Conservation (phyloP, 2,113 vertebrate species). For the Speoplatyrhinus poulsoni region DNA sequence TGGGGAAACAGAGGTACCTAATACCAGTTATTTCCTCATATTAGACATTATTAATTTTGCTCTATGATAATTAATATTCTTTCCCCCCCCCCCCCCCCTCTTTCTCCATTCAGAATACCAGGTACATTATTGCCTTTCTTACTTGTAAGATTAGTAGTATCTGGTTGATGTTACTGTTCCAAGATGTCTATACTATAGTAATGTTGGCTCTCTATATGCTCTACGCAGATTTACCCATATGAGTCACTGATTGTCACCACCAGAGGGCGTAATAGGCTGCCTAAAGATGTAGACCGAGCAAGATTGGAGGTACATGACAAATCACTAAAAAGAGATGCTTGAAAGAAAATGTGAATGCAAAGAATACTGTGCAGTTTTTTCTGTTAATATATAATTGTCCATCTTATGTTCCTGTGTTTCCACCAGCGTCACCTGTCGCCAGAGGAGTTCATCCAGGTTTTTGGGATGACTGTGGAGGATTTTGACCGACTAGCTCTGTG, state of each 20-base stretch:
- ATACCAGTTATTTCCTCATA: conserved; percentile 16
- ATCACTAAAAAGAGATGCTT: not conserved
- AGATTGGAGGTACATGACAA: conserved; percentile 86
- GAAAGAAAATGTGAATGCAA: not conserved
- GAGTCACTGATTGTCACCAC: conserved; percentile 95
- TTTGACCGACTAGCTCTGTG: conserved; percentile 97
- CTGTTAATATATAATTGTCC: not conserved
- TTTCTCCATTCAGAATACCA: conserved; percentile 84
- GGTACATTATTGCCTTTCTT: conserved; percentile 72
- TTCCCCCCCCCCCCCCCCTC: conserved; percentile 21
- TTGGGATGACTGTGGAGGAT: conserved; percentile 94
- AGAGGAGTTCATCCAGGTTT: conserved; percentile 95
- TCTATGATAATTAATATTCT: conserved; percentile 31
- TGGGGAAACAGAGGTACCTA: conserved; percentile 93
- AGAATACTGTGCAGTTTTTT: not conserved
- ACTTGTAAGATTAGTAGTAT: not conserved
- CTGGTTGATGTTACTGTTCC: not conserved
- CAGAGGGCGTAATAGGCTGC: conserved; percentile 89
- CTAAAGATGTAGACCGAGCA: conserved; percentile 94
- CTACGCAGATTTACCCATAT: conserved; percentile 89
- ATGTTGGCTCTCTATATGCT: not conserved
- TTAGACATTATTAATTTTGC: not conserved
- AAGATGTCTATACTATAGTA: not conserved
- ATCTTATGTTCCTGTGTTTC: conserved; percentile 4
- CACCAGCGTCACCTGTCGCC: conserved; percentile 91